Evolutionary conservation across 2,888 invertebrate species (phyloP), one percentile per base, ranked within the genome.

Genomic region (Chironomus riparius): DNA sequence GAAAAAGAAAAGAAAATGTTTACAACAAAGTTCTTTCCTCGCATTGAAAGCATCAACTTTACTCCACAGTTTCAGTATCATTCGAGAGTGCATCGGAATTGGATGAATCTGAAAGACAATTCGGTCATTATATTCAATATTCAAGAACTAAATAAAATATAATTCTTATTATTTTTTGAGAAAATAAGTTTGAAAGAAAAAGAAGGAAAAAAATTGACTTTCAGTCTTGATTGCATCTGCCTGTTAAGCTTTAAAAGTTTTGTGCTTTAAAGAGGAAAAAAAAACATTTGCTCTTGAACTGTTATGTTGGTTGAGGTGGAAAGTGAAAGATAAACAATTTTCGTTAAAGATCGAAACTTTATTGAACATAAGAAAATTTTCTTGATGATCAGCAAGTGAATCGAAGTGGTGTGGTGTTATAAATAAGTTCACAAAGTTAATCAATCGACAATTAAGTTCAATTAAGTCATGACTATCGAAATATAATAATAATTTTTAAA

Each of bases 401-500:
- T 10, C 22, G 7, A 65, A 65, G 4, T 38, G 28, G n/a, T n/a
- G 24, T 38, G 5, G 15, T 68, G 68, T 47, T 7, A 68, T 38
- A 18, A 28, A 47, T n/a, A 48, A 24, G 74, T 74, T 74, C 74
- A 74, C 10, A 18, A 68, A 74, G 74, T 74, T 74, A 74, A 74
- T 74, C 65, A 74, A 74, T 74, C 7, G 74, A 74, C 74, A 74
- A 74, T 74, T 74, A 48, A 68, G 74, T 21, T 74, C 72, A 72
- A 72, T 72, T 72, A 62, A 72, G 61, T 72, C 62, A 72, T 72
- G 61, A 62, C 56, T 47, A 72, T 50, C 28, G 50, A 70, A 47
- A 70, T 7, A 47, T 47, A 50, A 56, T 56, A 18, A 56, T 56
- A 7, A 38, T 56, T 56, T 15, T 56, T 18, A 50, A 50, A 38